Percentiles rank a stretch among this genome's conserved stretches.
phyloP scores from a whole-genome alignment of 2,797 vertebrate genomes.

The Arrhamphus sclerolepis region DNA sequence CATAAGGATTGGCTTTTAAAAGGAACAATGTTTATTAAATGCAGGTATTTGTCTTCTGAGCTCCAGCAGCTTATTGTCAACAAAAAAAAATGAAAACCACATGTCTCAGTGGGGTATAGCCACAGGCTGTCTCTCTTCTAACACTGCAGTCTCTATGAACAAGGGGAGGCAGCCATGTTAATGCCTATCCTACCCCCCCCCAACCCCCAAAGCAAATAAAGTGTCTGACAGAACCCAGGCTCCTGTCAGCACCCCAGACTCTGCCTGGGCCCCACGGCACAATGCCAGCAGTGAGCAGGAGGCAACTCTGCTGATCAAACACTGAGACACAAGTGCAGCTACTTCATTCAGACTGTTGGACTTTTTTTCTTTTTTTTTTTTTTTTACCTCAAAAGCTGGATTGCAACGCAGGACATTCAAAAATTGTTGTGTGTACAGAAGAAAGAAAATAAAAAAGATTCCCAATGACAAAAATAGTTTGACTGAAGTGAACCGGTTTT shows the following conservation, averaged over 20 bases:
- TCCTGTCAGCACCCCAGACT: conserved; percentile 61
- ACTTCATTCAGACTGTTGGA: conserved; percentile 48
- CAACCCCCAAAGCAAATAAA: conserved; percentile 76
- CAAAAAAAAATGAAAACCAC: conserved; percentile 63
- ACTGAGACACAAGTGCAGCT: conserved; percentile 48
- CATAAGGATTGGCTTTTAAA: conserved; percentile 10
- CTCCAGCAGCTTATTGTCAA: conserved; percentile 41
- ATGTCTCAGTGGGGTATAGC: conserved; percentile 60
- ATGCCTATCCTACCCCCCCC: conserved; percentile 37
- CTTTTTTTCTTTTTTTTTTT: conserved; percentile 5
- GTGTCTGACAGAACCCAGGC: conserved; percentile 70
- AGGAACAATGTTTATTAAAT: conserved; percentile 32
- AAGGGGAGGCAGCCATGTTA: conserved; percentile 35
- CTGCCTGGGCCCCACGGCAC: conserved; percentile 64
- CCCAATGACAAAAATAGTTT: no score
- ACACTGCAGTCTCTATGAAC: conserved; percentile 56
- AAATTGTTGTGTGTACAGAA: neutral
- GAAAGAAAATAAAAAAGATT: neutral
- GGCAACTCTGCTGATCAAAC: conserved; percentile 65
- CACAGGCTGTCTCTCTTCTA: conserved; percentile 49
- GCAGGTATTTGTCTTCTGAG: conserved; percentile 38
- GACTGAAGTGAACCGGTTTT: no score
- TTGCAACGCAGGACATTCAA: neutral
- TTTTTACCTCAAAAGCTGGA: neutral
- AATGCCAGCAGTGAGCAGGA: conserved; percentile 69